These are phyloP conservation scores for Liposcelis brunnea DNA, from an alignment of 2,888 invertebrate genomes.

Conservation along the genomic window DNA sequence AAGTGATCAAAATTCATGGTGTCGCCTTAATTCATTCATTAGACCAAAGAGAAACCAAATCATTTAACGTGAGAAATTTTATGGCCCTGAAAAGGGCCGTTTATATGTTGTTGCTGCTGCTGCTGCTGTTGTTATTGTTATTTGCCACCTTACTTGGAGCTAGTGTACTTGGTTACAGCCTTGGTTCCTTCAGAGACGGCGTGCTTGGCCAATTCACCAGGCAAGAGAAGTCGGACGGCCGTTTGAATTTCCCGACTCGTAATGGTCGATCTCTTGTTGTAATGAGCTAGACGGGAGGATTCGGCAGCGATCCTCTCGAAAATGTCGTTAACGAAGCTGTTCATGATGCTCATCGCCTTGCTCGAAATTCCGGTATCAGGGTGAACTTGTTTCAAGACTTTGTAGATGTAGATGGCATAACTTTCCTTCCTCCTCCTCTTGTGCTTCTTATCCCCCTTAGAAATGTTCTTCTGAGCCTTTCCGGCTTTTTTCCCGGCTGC, in stretches of 20 bases:
- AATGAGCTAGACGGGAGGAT: slow-evolving; percentile 42
- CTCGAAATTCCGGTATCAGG: slow-evolving; percentile 47
- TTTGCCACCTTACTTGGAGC: too few species aligned
- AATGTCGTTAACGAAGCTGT: slow-evolving; percentile 35
- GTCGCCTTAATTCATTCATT: too few species aligned
- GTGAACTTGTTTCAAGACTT: slow-evolving; percentile 40
- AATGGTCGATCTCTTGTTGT: slow-evolving; percentile 40
- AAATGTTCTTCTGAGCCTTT: slow-evolving; percentile 37
- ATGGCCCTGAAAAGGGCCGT: slow-evolving; percentile 11
- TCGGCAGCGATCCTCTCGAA: slow-evolving; percentile 52
- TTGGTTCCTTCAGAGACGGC: slow-evolving; percentile 43
- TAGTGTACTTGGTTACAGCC: slow-evolving; percentile 33
- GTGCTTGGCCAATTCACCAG: slow-evolving; percentile 41
- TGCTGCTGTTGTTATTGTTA: neutral
- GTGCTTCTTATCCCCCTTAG: slow-evolving; percentile 36
- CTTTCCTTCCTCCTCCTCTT: slow-evolving; percentile 38
- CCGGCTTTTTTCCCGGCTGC: slow-evolving; percentile 33
- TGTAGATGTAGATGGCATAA: slow-evolving; percentile 40
- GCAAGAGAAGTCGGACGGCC: slow-evolving; percentile 45
- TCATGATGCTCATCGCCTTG: slow-evolving; percentile 56
- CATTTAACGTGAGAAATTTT: neutral
- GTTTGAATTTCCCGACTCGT: slow-evolving; percentile 51
- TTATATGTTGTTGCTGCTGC: too few species aligned
- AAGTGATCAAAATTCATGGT: too few species aligned
- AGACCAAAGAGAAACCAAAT: too few species aligned